Evolutionary conservation across 2,113 vertebrate species (phyloP).

Genomic region (Tragulus kanchil): DNA sequence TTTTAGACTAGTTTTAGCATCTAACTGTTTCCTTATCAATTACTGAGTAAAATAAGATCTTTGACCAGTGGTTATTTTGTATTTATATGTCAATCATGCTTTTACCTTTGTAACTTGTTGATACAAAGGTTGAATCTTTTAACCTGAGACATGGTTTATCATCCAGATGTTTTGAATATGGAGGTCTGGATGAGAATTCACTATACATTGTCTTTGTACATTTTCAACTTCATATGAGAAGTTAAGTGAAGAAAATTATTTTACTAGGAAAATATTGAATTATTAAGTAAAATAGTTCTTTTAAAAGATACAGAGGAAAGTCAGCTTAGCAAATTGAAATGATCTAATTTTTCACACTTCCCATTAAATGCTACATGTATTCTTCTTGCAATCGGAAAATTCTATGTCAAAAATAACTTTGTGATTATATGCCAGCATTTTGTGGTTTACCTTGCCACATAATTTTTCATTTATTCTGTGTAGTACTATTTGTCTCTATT

Average conservation of each 20-base stretch:
- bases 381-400: background rate
- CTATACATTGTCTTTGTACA: background rate
- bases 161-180: background rate
- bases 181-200: background rate
- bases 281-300: constrained; percentile 46
- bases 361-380: background rate
- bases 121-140: background rate
- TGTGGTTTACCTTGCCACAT: background rate
- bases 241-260: constrained; percentile 38
- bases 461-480: background rate
- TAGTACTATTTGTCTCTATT: background rate
- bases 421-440: background rate
- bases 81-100: background rate
- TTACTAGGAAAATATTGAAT: background rate
- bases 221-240: constrained; percentile 43
- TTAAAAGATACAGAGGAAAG: background rate
- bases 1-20: background rate
- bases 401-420: background rate
- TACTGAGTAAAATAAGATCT: background rate
- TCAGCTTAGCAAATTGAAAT: background rate
- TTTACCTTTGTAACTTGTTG: constrained; percentile 6
- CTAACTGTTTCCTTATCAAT: background rate
- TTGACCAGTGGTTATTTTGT: background rate
- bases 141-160: background rate
- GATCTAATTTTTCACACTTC: background rate